Percentiles rank a stretch among this genome's conserved stretches.
These are phyloP conservation scores for Bombus turneri DNA, from an alignment of 1,140 invertebrate genomes.

Conservation along the genomic window DNA sequence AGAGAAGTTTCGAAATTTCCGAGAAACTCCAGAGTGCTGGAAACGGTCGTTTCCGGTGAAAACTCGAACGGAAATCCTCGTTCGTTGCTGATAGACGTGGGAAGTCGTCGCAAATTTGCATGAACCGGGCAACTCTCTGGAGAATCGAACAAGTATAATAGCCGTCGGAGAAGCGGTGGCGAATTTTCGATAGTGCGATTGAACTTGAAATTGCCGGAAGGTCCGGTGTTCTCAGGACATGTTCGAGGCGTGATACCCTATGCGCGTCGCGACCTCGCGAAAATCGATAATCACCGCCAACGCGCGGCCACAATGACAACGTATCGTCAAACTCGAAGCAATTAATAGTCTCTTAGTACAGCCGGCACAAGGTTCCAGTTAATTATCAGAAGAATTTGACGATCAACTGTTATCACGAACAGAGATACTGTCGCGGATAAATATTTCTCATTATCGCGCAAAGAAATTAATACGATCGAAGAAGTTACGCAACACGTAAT, in stretches of 20 bases:
- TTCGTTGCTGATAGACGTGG: neutral
- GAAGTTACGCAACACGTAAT: too few species aligned
- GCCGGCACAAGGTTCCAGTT: neutral
- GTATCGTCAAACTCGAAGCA: neutral
- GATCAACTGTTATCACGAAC: neutral
- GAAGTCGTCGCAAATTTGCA: constrained; percentile 10
- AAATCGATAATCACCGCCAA: constrained; percentile 30
- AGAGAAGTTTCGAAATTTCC: constrained; percentile 7
- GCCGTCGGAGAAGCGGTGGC: neutral
- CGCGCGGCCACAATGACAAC: constrained; percentile 1
- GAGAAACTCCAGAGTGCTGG: neutral
- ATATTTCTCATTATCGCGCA: neutral
- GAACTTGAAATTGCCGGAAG: constrained; percentile 8
- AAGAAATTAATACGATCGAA: neutral
- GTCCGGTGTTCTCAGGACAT: neutral
- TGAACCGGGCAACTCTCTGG: neutral
- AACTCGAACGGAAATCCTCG: constrained; percentile 3
- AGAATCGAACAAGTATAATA: neutral
- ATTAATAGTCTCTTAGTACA: neutral
- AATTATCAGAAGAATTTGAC: constrained; percentile 4
- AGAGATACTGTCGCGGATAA: neutral
- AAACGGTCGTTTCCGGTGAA: constrained; percentile 5
- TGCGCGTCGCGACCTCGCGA: neutral
- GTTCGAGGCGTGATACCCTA: neutral
- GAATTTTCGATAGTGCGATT: neutral